A percentile compares a stretch with the other conserved stretches of the same genome.
Conservation (phyloP, 2,888 invertebrate genomes). For the Synergus umbraculus region DNA sequence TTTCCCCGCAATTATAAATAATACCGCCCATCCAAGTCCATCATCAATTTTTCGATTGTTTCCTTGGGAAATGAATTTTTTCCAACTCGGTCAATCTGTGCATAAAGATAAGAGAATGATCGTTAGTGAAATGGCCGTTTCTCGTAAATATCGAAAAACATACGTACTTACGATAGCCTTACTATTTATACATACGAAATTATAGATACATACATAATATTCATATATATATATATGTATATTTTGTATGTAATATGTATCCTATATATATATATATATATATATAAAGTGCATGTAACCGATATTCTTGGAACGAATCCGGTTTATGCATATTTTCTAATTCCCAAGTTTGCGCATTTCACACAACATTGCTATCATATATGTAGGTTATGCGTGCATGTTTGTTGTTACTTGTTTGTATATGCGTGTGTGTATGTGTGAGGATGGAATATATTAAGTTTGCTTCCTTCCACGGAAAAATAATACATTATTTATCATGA, state of each 20-base stretch:
- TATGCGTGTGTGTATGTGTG: conserved; percentile 58
- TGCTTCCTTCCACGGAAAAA: conserved; percentile 60
- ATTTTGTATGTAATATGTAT: too few species aligned
- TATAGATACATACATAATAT: not conserved
- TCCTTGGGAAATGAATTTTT: conserved; percentile 14
- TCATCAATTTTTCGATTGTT: conserved; percentile 27
- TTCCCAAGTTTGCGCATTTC: conserved; percentile 42
- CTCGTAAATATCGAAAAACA: conserved; percentile 36
- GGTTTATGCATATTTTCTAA: conserved; percentile 55
- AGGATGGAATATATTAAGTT: conserved; percentile 62
- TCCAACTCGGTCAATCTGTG: not conserved
- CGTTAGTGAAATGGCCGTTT: conserved; percentile 20
- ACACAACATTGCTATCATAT: not conserved
- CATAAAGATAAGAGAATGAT: conserved; percentile 23
- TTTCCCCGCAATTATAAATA: conserved; percentile 34
- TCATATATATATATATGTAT: not conserved
- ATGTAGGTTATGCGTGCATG: too few species aligned
- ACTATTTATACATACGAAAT: not conserved
- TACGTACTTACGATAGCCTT: conserved; percentile 6
- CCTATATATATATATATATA: not conserved
- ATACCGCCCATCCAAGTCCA: not conserved
- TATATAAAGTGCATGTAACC: conserved; percentile 40
- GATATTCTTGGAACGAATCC: conserved; percentile 46
- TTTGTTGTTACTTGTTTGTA: conserved; percentile 35
- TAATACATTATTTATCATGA: conserved; percentile 70